Base-by-base conservation (phyloP, 1,140 invertebrate genomes). In the Dreissena polymorpha region DNA sequence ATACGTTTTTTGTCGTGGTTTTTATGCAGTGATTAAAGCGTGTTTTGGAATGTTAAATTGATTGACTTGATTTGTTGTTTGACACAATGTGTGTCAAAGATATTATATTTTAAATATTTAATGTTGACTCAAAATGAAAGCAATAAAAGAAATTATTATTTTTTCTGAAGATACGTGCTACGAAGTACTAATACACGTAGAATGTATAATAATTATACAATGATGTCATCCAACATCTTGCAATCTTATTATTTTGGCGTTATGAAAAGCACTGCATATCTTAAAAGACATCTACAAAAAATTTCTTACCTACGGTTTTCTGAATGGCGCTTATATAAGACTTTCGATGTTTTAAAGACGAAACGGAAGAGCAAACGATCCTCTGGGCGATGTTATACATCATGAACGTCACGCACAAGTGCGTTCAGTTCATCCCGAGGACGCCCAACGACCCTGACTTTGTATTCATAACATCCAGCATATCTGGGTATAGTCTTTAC, bases 371-470 rank as follows among this genome's bases (percentile, higher is more conserved):
- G 50, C 49, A 23, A 25, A 67, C n/a, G 1, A 55, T 77, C 10
- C 7, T 18, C 39, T 10, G 55, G 51, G 76, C 76, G 16, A 69
- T 78, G 16, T 10, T 51, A 0, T 49, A 69, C n/a, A 70, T 78
- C 25, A 68, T 51, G 51, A n/a, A 27, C 6, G 23, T n/a, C 8
- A 65, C 68, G 18, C 21, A 55, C n/a, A 57, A 67, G 16, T 78
- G 76, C 68, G 29, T 68, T 14, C 8, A 55, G 29, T 78, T 78
- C 68, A 53, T 78, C 0, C 51, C 49, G 29, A 69, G 67, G 29
- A 21, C 39, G 25, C 64, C 51, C 23, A 55, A 29, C 10, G 49
- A 78, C 13, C 21, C 39, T 39, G 65, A 78, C 27, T 78, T 69
- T 27, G 1, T 78, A 18, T 78, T 69, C 29, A 78, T 78, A 18